Evolutionary conservation across 2,113 vertebrate species (phyloP).

Genomic region (Hippopotamus amphibius): DNA sequence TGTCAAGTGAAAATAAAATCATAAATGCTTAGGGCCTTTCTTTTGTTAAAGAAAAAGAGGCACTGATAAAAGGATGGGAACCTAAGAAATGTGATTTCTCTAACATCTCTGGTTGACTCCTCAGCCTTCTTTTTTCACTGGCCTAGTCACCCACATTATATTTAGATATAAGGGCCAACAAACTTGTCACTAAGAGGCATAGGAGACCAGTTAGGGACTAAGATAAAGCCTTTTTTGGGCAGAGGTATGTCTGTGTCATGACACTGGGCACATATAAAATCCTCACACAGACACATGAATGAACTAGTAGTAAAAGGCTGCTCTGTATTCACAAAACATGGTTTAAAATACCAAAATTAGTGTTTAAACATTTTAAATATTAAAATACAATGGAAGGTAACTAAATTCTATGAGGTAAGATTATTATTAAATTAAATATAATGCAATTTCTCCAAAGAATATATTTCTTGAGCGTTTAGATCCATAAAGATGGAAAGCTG

Average conservation of each 20-base stretch:
- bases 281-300: background rate
- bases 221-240: background rate
- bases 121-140: background rate
- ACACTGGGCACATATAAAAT: background rate
- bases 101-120: background rate
- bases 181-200: background rate
- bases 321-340: background rate
- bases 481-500: background rate
- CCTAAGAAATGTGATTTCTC: background rate
- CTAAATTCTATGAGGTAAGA: background rate
- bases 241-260: background rate
- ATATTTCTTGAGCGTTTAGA: conserved; percentile 60
- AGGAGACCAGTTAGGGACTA: background rate
- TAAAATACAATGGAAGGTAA: background rate
- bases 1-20: conserved; percentile 22
- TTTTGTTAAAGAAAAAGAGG: background rate
- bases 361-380: background rate
- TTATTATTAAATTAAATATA: conserved; percentile 48
- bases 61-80: background rate
- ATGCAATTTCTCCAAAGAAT: conserved; percentile 50
- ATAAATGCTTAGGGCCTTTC: background rate
- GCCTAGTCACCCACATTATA: background rate
- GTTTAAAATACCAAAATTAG: background rate
- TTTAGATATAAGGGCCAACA: background rate
- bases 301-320: background rate